A percentile compares a stretch with the other conserved stretches of the same genome.
These are phyloP conservation scores for Leptinotarsa texana DNA, from an alignment of 1,140 invertebrate genomes.

Conservation along the genomic window DNA sequence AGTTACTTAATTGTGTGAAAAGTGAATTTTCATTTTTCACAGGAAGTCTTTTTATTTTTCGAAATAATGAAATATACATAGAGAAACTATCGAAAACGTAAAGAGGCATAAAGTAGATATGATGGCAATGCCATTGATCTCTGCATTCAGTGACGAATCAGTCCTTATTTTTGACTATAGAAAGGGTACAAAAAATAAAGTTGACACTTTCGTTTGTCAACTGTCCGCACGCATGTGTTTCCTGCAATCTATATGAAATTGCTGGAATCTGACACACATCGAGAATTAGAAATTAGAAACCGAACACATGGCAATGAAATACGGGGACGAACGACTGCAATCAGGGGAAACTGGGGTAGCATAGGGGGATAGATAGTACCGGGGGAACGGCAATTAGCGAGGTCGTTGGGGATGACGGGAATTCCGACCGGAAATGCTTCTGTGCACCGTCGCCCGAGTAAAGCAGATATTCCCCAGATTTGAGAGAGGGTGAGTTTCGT, in stretches of 20 bases:
- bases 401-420: slow-evolving; percentile 39
- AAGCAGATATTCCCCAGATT: slow-evolving; percentile 15
- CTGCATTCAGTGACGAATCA: no score
- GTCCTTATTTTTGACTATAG: no score
- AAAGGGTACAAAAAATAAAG: no score
- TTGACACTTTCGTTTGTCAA: no score
- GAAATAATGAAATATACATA: no score
- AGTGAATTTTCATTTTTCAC: no score
- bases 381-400: slow-evolving; percentile 39
- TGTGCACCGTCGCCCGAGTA: not conserved
- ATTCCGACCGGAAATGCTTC: slow-evolving; percentile 38
- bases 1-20: no score
- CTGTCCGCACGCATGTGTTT: not conserved
- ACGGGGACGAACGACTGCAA: not conserved
- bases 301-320: slow-evolving; percentile 22
- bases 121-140: no score
- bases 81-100: no score
- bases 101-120: no score
- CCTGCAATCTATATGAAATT: slow-evolving; percentile 10
- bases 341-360: not conserved
- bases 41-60: no score
- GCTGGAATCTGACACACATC: slow-evolving; percentile 1
- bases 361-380: not conserved
- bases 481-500: slow-evolving; percentile 23
- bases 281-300: slow-evolving; percentile 24